A percentile compares a stretch with the other conserved stretches of the same genome.
phyloP scores from a whole-genome alignment of 2,888 invertebrate species.

The Phengaris alcon region DNA sequence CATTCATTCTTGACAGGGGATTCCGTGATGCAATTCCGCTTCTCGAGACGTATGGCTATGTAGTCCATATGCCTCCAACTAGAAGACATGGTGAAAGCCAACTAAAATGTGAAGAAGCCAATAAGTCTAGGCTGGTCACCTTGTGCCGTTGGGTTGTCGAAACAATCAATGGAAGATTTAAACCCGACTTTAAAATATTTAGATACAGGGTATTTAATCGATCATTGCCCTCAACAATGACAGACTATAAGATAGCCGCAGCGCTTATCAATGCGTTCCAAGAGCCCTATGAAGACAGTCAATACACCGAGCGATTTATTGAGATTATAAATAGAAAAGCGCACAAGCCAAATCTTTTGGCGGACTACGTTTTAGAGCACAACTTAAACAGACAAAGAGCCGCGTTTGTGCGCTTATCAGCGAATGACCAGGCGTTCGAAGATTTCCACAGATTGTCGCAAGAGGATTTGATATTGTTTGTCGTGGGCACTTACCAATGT shows the following conservation, averaged over 20 bases:
- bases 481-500: no score
- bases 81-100: conserved; percentile 31
- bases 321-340: conserved; percentile 12
- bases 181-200: conserved; percentile 36
- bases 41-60: conserved; percentile 27
- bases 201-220: conserved; percentile 36
- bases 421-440: no score
- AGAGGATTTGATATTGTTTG: no score
- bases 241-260: conserved; percentile 35
- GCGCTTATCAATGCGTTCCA: conserved; percentile 35
- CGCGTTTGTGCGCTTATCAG: no score
- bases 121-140: conserved; percentile 36
- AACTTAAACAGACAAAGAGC: neutral
- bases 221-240: conserved; percentile 30
- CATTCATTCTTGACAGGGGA: neutral
- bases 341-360: conserved; percentile 22
- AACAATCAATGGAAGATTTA: conserved; percentile 36
- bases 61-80: conserved; percentile 33
- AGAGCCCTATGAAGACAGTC: conserved; percentile 24
- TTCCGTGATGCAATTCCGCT: neutral
- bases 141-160: conserved; percentile 37
- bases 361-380: conserved; percentile 13
- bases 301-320: neutral
- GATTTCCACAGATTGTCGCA: no score
- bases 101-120: conserved; percentile 35